phyloP scores from a whole-genome alignment of 2,888 invertebrate species.

The Apamea sordens region DNA sequence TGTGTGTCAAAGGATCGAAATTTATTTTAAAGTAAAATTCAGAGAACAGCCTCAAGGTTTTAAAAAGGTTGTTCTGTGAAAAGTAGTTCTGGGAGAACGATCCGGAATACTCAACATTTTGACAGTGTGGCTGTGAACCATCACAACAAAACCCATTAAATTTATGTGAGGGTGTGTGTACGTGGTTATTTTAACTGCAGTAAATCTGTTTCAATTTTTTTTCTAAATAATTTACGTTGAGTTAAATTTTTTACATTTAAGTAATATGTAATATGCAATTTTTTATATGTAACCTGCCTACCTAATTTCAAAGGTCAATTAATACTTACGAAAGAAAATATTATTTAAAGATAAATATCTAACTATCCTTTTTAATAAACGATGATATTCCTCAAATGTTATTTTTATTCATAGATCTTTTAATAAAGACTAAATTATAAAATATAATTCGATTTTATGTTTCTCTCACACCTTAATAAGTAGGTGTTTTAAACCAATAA shows the following conservation, averaged over 20 bases:
- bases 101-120: slow-evolving; percentile 35
- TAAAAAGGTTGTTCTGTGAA: slow-evolving; percentile 27
- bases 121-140: background rate
- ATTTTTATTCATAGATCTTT: background rate
- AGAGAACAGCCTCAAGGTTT: slow-evolving; percentile 40
- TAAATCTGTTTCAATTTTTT: background rate
- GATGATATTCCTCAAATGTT: background rate
- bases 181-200: background rate
- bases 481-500: background rate
- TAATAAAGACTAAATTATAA: background rate
- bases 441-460: background rate
- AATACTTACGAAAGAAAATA: background rate
- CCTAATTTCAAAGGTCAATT: background rate
- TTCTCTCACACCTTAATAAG: background rate
- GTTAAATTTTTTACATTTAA: background rate
- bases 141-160: background rate
- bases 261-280: no score
- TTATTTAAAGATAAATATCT: background rate
- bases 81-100: slow-evolving; percentile 29
- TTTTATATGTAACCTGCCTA: background rate
- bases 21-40: slow-evolving; percentile 42
- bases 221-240: background rate
- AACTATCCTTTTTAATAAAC: background rate
- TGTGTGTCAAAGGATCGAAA: slow-evolving; percentile 37
- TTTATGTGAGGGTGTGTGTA: no score